Conservation (phyloP, 2,888 invertebrate genomes). For the Beris chalybata region DNA sequence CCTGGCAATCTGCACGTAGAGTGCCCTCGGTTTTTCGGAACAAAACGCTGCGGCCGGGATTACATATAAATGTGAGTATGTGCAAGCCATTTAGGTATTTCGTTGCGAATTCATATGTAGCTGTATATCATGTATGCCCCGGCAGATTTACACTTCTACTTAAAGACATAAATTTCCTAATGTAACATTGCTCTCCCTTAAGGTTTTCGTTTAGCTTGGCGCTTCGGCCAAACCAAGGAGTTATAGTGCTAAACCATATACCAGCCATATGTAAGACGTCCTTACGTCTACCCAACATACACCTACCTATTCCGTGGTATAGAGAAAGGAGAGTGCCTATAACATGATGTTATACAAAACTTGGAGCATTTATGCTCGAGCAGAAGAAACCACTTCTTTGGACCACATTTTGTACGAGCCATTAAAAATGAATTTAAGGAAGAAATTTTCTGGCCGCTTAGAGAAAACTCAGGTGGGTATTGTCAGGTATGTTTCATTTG, state of each 20-base stretch:
- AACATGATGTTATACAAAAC: too few relatives aligned
- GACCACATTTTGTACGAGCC: too few relatives aligned
- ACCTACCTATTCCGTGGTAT: too few relatives aligned
- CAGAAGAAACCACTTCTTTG: too few relatives aligned
- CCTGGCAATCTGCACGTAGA: slow-evolving; percentile 22
- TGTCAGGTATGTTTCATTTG: too few relatives aligned
- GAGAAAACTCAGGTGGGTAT: too few relatives aligned
- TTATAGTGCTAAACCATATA: slow-evolving; percentile 7
- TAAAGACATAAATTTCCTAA: slow-evolving; percentile 40
- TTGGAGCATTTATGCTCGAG: too few relatives aligned
- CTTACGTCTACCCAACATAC: too few relatives aligned
- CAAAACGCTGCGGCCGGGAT: slow-evolving; percentile 9
- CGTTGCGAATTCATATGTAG: neutral
- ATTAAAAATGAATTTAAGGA: too few relatives aligned
- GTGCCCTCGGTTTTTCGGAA: slow-evolving; percentile 6
- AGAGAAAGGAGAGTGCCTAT: too few relatives aligned
- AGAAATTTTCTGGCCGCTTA: too few relatives aligned
- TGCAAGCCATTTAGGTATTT: neutral
- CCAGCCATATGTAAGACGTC: slow-evolving; percentile 19
- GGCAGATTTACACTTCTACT: slow-evolving; percentile 40
- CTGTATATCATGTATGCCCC: slow-evolving; percentile 35
- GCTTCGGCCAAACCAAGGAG: neutral
- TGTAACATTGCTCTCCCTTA: slow-evolving; percentile 29
- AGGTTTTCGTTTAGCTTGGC: slow-evolving; percentile 16
- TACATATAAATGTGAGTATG: slow-evolving; percentile 11